These are phyloP conservation scores for Lepidurus apus DNA, from an alignment of 1,140 invertebrate species.

Conservation along the genomic window DNA sequence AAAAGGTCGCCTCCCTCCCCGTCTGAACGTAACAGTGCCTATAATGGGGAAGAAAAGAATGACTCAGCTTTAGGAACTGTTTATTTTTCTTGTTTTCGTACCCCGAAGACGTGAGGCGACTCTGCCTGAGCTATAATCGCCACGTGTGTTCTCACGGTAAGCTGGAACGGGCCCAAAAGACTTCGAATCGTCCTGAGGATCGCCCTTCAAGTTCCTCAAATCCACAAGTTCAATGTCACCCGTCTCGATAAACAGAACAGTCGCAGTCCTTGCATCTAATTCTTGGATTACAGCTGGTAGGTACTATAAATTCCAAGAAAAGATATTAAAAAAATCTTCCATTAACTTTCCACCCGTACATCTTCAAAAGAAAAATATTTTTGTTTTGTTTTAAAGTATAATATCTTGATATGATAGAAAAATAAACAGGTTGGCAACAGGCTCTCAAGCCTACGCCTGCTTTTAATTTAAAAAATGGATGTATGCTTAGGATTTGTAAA, in stretches of 20 bases:
- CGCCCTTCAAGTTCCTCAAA: background rate
- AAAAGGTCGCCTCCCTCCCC: background rate
- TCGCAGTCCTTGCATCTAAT: constrained; percentile 13
- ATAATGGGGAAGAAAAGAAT: background rate
- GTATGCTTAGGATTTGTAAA: background rate
- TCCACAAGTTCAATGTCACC: background rate
- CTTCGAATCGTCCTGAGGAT: background rate
- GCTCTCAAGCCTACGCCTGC: no score
- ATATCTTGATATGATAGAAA: no score
- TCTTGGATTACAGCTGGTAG: constrained; percentile 28
- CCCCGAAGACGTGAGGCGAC: no score
- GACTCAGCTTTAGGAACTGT: background rate
- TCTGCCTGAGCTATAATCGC: background rate
- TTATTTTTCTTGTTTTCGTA: background rate
- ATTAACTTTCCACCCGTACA: background rate
- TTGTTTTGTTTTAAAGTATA: no score
- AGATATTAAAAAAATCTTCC: background rate
- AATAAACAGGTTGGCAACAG: no score
- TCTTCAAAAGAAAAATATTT: background rate
- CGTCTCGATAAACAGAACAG: background rate
- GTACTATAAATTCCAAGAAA: constrained; percentile 12
- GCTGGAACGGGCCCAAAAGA: background rate
- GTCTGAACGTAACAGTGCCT: background rate
- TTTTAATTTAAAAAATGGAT: no score
- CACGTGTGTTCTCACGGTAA: background rate